Conservation (phyloP, 2,113 vertebrate species). For the Eolophus roseicapilla region DNA sequence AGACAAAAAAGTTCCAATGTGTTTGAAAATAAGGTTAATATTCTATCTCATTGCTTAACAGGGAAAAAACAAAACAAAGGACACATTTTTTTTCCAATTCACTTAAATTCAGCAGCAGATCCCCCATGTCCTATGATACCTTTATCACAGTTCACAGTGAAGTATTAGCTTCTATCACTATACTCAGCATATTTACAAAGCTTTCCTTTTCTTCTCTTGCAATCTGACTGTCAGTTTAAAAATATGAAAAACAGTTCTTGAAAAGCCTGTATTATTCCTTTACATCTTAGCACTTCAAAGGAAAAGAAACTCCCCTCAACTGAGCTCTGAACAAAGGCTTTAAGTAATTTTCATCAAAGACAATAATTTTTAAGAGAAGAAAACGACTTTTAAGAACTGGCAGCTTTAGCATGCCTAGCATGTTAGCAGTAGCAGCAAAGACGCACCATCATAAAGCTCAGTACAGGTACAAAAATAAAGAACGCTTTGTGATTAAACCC, state of each 20-base stretch:
- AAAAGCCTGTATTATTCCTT: background rate
- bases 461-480: background rate
- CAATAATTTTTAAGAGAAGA: background rate
- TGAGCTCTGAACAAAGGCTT: conserved; percentile 7
- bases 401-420: background rate
- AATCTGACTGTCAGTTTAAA: background rate
- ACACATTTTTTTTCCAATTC: background rate
- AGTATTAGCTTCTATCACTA: background rate
- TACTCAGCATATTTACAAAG: background rate
- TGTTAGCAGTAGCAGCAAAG: background rate
- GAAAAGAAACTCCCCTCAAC: background rate
- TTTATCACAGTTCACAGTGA: background rate
- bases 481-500: background rate
- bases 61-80: background rate
- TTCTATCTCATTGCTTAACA: background rate
- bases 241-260: conserved; percentile 9
- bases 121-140: background rate
- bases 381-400: background rate
- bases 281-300: background rate
- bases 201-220: background rate
- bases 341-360: background rate
- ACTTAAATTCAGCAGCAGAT: background rate
- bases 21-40: background rate
- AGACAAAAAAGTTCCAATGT: background rate
- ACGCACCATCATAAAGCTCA: background rate